Evolutionary conservation across 1,140 invertebrate genomes (phyloP), one percentile per base, ranked within the genome.

Genomic region (Meloidogyne exigua): DNA sequence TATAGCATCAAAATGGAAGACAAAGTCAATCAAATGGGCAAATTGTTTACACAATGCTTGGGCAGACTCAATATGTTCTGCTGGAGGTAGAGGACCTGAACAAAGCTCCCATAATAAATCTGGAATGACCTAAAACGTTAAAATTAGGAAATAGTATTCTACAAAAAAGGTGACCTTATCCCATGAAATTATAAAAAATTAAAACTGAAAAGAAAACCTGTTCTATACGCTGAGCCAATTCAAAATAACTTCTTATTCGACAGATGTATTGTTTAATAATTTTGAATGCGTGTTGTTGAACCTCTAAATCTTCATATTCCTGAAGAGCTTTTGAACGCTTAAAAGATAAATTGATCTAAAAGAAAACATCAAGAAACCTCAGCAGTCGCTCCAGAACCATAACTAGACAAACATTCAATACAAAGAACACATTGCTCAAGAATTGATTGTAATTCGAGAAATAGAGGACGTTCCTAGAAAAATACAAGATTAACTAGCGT

Each of bases 31-130:
- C 11, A 81, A n/a, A 25, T 75, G 67, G 3, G 75, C 79, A 12
- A 81, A 64, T 32, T 81, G 79, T 68, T 78, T 78, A 36, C 73
- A 82, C 13, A 81, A 49, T 4, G 79, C 79, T 13, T 81, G 80
- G 10, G 75, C 49, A 15, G 68, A 70, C 32, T 82, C 74, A 25
- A 81, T 63, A 15, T 81, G 79, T 57, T 81, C 79, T 32, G 62
- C 74, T 36, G 80, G 79, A 11, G 79, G 75, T 26, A 81, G 26
- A 39, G 79, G 79, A 0, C 79, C 79, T 18, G 80, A 82, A 49
- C 80, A 82, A 32, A 81, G 49, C 23, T 72, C 80, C 79, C 79
- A 81, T n/a, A 81, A 73, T 10, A 81, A 36, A 21, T 57, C 68
- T 1, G 79, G 79, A 1, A 81, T 44, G 18, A 80, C 57, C 77